Conservation (phyloP, 2,797 vertebrate species). For the Falco biarmicus region DNA sequence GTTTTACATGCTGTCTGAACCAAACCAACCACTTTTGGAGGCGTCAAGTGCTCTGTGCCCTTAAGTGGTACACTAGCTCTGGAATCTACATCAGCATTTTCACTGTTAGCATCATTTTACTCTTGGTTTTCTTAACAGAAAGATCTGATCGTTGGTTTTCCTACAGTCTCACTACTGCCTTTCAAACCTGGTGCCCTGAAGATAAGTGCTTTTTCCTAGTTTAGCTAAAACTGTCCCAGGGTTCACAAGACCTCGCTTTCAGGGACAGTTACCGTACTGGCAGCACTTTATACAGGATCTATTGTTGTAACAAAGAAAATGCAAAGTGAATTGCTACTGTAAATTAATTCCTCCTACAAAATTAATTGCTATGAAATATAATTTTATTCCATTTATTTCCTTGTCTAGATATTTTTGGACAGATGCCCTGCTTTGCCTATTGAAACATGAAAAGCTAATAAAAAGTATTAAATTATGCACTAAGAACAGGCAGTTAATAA, state of each 20-base stretch:
- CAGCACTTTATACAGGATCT: neutral
- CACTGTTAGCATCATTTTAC: neutral
- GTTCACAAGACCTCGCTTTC: neutral
- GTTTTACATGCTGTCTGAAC: neutral
- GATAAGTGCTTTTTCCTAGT: neutral
- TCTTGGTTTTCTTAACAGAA: neutral
- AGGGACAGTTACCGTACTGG: neutral
- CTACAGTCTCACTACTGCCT: neutral
- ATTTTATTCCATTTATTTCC: neutral
- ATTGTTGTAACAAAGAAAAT: neutral
- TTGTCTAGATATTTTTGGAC: slow-evolving; percentile 8
- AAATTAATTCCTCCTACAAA: slow-evolving; percentile 13
- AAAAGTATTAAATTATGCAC: slow-evolving; percentile 24
- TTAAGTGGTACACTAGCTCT: neutral
- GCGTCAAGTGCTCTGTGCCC: neutral
- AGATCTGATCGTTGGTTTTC: neutral
- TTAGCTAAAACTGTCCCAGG: neutral
- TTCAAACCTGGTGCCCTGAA: neutral
- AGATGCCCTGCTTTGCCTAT: slow-evolving; percentile 21
- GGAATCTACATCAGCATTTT: neutral
- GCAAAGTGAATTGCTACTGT: neutral
- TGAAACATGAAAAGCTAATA: slow-evolving; percentile 29
- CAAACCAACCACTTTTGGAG: neutral
- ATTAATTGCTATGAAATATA: slow-evolving; percentile 22
- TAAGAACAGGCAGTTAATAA: slow-evolving; percentile 10